Percentiles rank a stretch among this genome's conserved stretches.
Evolutionary conservation across 1,140 invertebrate species (phyloP).

Genomic region (Leptinotarsa defecta): DNA sequence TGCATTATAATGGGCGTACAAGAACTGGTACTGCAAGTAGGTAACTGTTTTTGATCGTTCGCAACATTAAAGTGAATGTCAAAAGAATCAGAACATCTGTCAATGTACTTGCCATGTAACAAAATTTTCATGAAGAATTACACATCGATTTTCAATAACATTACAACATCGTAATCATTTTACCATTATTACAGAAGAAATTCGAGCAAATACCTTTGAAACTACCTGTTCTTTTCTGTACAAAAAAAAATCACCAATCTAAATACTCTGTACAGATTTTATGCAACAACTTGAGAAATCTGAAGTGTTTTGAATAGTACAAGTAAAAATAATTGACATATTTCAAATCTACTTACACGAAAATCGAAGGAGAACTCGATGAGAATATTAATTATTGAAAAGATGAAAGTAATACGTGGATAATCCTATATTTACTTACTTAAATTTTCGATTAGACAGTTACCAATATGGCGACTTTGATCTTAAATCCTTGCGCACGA

Average conservation of each 20-base stretch:
- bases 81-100: conserved; percentile 52
- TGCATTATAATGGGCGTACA: conserved; percentile 13
- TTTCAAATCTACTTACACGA: conserved; percentile 41
- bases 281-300: conserved; percentile 40
- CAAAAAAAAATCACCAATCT: conserved; percentile 30
- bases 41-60: conserved; percentile 23
- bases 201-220: conserved; percentile 14
- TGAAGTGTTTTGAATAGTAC: conserved; percentile 11
- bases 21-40: conserved; percentile 3
- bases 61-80: conserved; percentile 35
- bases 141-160: background rate
- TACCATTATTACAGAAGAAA: conserved; percentile 21
- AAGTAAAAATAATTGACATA: background rate
- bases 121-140: conserved; percentile 14
- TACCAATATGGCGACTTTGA: conserved; percentile 52
- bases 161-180: conserved; percentile 12
- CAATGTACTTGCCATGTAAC: conserved; percentile 39
- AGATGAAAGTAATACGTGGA: conserved; percentile 39
- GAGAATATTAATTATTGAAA: conserved; percentile 35
- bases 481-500: conserved; percentile 41
- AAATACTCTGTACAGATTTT: conserved; percentile 40
- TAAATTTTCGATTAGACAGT: conserved; percentile 52
- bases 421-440: conserved; percentile 51
- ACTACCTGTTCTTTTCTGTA: conserved; percentile 29
- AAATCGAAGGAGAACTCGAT: conserved; percentile 29